Conservation (phyloP, 2,888 invertebrate genomes). For the Alsophila aescularia region DNA sequence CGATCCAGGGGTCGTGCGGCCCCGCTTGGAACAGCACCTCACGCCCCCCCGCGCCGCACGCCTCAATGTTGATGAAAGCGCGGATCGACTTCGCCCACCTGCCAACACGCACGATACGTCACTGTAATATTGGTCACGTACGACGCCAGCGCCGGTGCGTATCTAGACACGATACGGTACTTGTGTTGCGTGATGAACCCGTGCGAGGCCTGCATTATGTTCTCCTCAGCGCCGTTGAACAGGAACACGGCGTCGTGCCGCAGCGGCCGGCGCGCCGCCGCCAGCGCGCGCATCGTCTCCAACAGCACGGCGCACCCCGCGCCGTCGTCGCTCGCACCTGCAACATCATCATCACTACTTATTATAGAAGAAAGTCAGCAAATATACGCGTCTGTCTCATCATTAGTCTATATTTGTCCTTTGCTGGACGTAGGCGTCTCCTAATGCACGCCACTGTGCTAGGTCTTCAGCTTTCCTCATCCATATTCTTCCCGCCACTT, state of each 20-base stretch:
- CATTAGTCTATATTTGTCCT: no score
- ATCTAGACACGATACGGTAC: slow-evolving; percentile 37
- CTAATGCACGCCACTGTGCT: no score
- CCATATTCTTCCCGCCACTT: no score
- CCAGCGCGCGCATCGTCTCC: slow-evolving; percentile 90
- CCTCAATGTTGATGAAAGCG: slow-evolving; percentile 94
- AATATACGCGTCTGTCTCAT: no score
- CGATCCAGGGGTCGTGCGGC: slow-evolving; percentile 88
- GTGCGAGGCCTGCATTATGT: slow-evolving; percentile 93
- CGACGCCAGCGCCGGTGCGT: background rate
- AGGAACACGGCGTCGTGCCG: slow-evolving; percentile 91
- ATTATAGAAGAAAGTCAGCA: no score
- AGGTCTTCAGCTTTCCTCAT: no score
- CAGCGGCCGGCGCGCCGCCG: slow-evolving; percentile 83
- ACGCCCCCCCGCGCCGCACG: slow-evolving; percentile 94
- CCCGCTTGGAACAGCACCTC: slow-evolving; percentile 95
- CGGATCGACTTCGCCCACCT: slow-evolving; percentile 88
- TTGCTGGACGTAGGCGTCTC: no score
- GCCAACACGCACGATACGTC: slow-evolving; percentile 1
- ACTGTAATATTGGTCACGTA: no score
- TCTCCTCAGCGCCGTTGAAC: slow-evolving; percentile 97
- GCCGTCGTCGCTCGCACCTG: slow-evolving; percentile 95
- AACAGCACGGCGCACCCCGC: slow-evolving; percentile 95
- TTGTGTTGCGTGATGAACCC: slow-evolving; percentile 95
- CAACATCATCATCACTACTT: no score